Conservation (phyloP, 2,113 vertebrate species). For the Willisornis vidua region DNA sequence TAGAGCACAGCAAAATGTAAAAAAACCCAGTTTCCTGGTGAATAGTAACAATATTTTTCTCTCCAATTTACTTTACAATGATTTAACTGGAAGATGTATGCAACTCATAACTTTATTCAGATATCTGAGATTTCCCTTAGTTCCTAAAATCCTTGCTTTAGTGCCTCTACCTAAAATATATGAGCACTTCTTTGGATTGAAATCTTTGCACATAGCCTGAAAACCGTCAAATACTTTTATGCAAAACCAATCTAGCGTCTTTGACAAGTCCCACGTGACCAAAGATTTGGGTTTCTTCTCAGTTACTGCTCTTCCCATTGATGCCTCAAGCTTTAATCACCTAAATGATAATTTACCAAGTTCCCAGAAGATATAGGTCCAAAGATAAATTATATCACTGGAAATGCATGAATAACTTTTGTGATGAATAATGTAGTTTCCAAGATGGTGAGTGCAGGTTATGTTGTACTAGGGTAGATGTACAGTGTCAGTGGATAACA, state of each 20-base stretch:
- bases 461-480: not conserved
- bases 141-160: not conserved
- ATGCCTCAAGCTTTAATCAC: not conserved
- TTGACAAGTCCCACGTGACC: not conserved
- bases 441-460: not conserved
- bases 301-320: not conserved
- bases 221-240: not conserved
- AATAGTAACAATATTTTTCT: not conserved
- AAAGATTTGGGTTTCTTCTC: not conserved
- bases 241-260: not conserved
- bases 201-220: not conserved
- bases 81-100: not conserved
- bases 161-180: not conserved
- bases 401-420: constrained; percentile 22
- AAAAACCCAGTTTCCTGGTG: not conserved
- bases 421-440: not conserved
- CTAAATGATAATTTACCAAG: not conserved
- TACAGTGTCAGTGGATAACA: not conserved
- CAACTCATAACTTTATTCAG: not conserved
- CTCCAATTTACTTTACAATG: not conserved
- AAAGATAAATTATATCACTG: not conserved
- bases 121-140: not conserved
- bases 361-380: not conserved
- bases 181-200: not conserved
- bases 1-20: not conserved